A percentile compares a stretch with the other conserved stretches of the same genome.
Conservation (phyloP, 2,888 invertebrate genomes). For the Busseola fusca region DNA sequence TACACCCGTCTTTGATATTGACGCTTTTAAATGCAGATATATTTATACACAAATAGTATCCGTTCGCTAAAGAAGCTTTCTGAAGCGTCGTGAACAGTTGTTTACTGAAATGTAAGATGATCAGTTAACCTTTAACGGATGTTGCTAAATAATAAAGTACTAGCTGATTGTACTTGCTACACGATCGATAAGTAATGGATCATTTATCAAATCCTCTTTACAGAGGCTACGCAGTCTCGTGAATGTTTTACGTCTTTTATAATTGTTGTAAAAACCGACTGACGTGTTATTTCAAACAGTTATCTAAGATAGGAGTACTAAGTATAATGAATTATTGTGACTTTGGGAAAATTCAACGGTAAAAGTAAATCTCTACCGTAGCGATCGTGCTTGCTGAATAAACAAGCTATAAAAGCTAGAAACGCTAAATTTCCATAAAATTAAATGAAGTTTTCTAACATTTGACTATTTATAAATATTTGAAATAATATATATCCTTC, state of each 20-base stretch:
- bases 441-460: background rate
- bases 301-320: background rate
- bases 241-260: background rate
- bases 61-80: slow-evolving; percentile 18
- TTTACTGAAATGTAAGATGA: slow-evolving; percentile 71
- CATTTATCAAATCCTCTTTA: slow-evolving; percentile 15
- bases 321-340: background rate
- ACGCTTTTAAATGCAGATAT: slow-evolving; percentile 35
- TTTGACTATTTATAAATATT: slow-evolving; percentile 1
- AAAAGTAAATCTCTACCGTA: background rate
- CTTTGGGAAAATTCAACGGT: background rate
- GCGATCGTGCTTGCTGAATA: background rate
- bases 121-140: slow-evolving; percentile 69
- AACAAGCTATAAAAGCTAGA: background rate
- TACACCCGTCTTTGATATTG: slow-evolving; percentile 41
- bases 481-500: slow-evolving; percentile 17
- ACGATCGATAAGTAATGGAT: slow-evolving; percentile 23
- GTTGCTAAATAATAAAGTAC: slow-evolving; percentile 62
- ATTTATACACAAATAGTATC: slow-evolving; percentile 42
- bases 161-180: slow-evolving; percentile 15
- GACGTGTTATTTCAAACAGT: background rate
- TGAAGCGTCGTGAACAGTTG: slow-evolving; percentile 51
- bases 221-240: background rate
- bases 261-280: background rate
- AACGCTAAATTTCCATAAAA: background rate